Evolutionary conservation across 2,888 invertebrate genomes (phyloP).

Genomic region (Tinea trinotella): DNA sequence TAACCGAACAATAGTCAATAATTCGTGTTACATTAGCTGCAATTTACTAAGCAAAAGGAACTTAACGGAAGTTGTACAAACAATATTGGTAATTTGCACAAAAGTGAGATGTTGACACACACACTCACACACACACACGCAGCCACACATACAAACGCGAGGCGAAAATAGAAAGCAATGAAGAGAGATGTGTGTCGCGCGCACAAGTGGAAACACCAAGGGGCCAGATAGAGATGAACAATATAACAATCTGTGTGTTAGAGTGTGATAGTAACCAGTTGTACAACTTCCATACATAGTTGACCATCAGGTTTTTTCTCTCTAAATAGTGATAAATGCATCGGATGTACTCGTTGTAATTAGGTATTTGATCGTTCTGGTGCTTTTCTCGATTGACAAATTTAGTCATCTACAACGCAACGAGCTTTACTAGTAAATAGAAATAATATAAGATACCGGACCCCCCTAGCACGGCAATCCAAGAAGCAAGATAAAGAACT

Average conservation of each 20-base stretch:
- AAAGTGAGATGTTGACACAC: background rate
- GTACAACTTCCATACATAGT: conserved; percentile 31
- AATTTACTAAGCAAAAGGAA: conserved; percentile 1
- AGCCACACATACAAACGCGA: conserved; percentile 22
- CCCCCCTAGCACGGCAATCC: too few species aligned
- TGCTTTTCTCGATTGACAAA: conserved; percentile 19
- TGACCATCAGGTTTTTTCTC: conserved; percentile 17
- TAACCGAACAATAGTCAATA: background rate
- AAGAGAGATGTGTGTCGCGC: conserved; percentile 61
- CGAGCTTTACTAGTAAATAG: too few species aligned
- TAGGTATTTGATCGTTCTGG: conserved; percentile 40
- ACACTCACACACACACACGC: background rate
- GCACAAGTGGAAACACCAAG: conserved; percentile 47
- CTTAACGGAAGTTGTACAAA: background rate
- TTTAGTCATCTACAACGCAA: too few species aligned
- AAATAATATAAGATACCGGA: too few species aligned
- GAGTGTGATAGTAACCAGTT: conserved; percentile 45
- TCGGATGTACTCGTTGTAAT: conserved; percentile 36
- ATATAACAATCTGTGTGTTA: conserved; percentile 28
- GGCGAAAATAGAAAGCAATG: conserved; percentile 69
- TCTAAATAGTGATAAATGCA: conserved; percentile 42
- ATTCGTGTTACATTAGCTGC: background rate
- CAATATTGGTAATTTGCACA: conserved; percentile 6
- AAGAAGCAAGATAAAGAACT: too few species aligned
- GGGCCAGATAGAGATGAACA: conserved; percentile 34